A percentile compares a stretch with the other conserved stretches of the same genome.
Conservation (phyloP, 2,888 invertebrate species). For the Sphaeridia pumilis region DNA sequence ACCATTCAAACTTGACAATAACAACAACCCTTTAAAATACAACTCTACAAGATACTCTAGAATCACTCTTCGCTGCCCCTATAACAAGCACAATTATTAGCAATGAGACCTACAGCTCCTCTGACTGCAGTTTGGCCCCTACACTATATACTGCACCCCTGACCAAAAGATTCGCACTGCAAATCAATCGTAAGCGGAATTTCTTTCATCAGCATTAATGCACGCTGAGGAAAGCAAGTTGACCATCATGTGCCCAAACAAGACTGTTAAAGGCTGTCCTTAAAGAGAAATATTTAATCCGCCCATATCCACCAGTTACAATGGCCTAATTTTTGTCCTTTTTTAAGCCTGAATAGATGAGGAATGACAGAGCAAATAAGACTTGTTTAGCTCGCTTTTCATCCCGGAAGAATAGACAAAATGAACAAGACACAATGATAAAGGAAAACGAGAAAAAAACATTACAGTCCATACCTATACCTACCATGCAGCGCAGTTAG, state of each 20-base stretch:
- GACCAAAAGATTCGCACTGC: too few species aligned
- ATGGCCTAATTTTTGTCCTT: conserved; percentile 36
- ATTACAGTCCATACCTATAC: conserved; percentile 4
- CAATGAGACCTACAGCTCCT: neutral
- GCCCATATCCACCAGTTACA: conserved; percentile 21
- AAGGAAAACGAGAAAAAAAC: conserved; percentile 15
- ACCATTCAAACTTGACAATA: conserved; percentile 32
- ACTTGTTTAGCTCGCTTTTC: conserved; percentile 36
- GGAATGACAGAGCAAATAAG: conserved; percentile 36
- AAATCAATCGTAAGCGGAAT: too few species aligned
- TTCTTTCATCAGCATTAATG: too few species aligned
- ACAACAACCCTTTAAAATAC: neutral
- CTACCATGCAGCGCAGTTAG: neutral
- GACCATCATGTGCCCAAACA: too few species aligned
- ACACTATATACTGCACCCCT: too few species aligned
- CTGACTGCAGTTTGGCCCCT: too few species aligned
- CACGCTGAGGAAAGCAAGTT: too few species aligned
- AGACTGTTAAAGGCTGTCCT: too few species aligned
- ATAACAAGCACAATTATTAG: neutral
- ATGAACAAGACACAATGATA: neutral
- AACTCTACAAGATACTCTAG: neutral
- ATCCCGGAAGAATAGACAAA: conserved; percentile 16
- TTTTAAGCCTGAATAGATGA: conserved; percentile 32
- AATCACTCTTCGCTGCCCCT: neutral
- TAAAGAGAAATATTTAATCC: conserved; percentile 2